These are phyloP conservation scores for Temnopleurus reevesii DNA, from an alignment of 53 echinoderm and acorn worm genomes.

Conservation along the genomic window DNA sequence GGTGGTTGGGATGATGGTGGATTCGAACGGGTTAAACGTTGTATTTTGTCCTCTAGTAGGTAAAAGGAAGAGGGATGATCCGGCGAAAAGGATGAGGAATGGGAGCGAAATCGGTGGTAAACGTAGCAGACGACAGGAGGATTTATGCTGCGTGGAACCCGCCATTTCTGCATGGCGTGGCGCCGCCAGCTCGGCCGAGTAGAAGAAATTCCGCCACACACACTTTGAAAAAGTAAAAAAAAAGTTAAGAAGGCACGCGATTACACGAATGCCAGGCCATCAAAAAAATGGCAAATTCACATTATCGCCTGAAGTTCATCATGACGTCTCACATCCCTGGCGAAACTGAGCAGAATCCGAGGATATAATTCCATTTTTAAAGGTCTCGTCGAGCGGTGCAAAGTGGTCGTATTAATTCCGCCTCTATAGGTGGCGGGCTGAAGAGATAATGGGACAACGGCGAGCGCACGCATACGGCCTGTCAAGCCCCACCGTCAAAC, in stretches of 20 bases:
- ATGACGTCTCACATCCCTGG: background rate
- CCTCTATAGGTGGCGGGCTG: background rate
- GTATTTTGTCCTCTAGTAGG: conserved; percentile 12
- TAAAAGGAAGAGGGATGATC: background rate
- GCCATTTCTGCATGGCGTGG: conserved; percentile 31
- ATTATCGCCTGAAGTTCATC: background rate
- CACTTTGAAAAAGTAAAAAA: background rate
- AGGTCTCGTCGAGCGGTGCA: conserved; percentile 10
- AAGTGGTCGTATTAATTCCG: conserved; percentile 24
- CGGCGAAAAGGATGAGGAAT: background rate
- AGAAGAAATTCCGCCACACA: conserved; percentile 30
- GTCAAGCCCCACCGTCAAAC: background rate
- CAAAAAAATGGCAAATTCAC: conserved; percentile 23
- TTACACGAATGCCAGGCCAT: conserved; percentile 46
- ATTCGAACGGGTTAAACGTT: background rate
- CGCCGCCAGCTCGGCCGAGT: background rate
- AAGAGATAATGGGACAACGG: background rate
- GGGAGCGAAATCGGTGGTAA: no score
- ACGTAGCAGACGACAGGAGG: background rate
- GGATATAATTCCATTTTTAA: conserved; percentile 14
- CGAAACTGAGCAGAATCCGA: background rate
- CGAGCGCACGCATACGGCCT: background rate
- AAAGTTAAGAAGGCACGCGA: conserved; percentile 53
- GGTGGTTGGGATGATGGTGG: background rate
- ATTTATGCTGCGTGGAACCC: conserved; percentile 4